Base-by-base conservation (phyloP, 2,797 vertebrate genomes). In the Chiroxiphia lanceolata region DNA sequence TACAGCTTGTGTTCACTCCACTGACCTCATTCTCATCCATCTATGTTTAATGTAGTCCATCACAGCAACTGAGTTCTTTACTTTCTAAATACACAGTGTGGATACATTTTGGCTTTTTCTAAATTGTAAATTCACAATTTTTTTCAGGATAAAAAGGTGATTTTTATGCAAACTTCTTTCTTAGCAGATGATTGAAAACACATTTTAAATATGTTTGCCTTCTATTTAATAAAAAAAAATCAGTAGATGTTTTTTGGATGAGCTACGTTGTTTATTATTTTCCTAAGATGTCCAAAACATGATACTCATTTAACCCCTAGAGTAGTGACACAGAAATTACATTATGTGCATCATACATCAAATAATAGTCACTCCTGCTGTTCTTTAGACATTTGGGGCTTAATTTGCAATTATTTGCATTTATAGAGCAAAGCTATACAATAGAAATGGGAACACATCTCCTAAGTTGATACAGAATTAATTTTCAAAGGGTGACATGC, bases 321-420 rank as follows among this genome's bases (percentile, higher is more conserved):
- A 94, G 83, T 61, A 95, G 23, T 90, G 94, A 96, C 90, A 92
- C 80, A 94, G 76, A 96, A 95, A 91, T 65, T 3, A 90, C 86
- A 87, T 90, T 76, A 77, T 50, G 38, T 95, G 87, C 64, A 83
- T 80, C 64, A 48, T 51, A 42, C 81, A 93, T 72, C 44, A 85
- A 91, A 84, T 67, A 83, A 86, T 34, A 69, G 63, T 80, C 50
- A 74, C 67, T 83, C 60, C 71, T 56, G 76, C 78, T 84, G 81
- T 47, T 95, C 75, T 93, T 94, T 68, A 92, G 69, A 89, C 88
- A 95, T 95, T 95, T 94, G 93, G 57, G 74, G 44, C 87, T 90
- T 96, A 94, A 96, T 97, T 96, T 97, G 91, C 94, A 93, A 92
- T 96, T 94, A 96, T 93, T 90, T 97, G 83, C 95, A 92, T 95